Percentiles rank a stretch among this genome's conserved stretches.
These are phyloP conservation scores for Tapirus terrestris DNA, from an alignment of 2,113 vertebrate species.

Conservation along the genomic window DNA sequence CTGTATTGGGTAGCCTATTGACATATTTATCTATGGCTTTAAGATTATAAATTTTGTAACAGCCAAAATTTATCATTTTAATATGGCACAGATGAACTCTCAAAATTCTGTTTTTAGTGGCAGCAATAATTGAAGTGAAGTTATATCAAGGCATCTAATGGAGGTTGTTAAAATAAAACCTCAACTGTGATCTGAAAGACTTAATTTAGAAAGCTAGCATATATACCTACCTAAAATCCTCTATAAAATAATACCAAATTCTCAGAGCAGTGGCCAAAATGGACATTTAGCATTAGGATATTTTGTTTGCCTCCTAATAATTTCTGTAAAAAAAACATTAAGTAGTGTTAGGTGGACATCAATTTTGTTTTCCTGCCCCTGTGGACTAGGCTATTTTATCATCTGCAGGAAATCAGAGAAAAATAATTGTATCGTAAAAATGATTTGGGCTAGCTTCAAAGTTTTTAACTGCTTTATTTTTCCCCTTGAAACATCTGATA, in stretches of 20 bases:
- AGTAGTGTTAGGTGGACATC: slow-evolving; percentile 38
- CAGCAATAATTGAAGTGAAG: neutral
- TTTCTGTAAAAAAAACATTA: slow-evolving; percentile 35
- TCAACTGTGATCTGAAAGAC: slow-evolving; percentile 43
- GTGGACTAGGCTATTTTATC: slow-evolving; percentile 51
- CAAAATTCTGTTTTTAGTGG: slow-evolving; percentile 4
- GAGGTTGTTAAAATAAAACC: slow-evolving; percentile 39
- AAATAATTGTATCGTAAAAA: slow-evolving; percentile 65
- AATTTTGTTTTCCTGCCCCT: slow-evolving; percentile 43
- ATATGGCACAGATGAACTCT: neutral
- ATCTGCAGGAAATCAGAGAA: slow-evolving; percentile 60
- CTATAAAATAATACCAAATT: neutral
- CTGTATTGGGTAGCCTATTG: too few relatives aligned
- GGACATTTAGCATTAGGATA: neutral
- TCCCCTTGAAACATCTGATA: slow-evolving; percentile 43
- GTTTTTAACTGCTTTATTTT: slow-evolving; percentile 58
- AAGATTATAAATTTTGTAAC: neutral
- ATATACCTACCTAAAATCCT: slow-evolving; percentile 23
- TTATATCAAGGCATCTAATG: slow-evolving; percentile 34
- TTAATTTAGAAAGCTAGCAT: slow-evolving; percentile 70
- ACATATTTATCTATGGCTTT: neutral
- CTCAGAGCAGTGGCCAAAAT: neutral
- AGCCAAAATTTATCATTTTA: slow-evolving; percentile 8
- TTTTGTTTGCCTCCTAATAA: slow-evolving; percentile 41
- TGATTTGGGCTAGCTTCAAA: slow-evolving; percentile 57